phyloP scores from a whole-genome alignment of 2,797 vertebrate species.

The Chiloscyllium punctatum region DNA sequence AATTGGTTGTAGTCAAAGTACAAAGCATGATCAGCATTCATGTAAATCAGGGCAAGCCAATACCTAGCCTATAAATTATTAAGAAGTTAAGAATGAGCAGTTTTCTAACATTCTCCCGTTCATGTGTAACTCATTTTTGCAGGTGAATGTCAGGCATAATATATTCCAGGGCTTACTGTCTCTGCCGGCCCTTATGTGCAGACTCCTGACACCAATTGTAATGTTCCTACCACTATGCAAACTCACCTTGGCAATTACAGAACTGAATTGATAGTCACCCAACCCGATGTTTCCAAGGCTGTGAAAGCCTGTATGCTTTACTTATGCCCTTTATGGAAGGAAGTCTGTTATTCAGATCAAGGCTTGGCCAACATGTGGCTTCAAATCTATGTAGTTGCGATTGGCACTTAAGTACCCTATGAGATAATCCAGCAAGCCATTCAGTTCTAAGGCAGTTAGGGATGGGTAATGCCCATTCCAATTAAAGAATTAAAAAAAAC shows the following conservation, averaged over 20 bases:
- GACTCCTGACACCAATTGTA: not conserved
- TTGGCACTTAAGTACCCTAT: no score
- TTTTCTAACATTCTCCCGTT: not conserved
- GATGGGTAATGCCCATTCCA: no score
- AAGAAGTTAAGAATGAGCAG: not conserved
- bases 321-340: no score
- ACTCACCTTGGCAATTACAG: not conserved
- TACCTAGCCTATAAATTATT: not conserved
- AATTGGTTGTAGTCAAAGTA: no score
- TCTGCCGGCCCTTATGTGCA: not conserved
- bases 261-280: not conserved
- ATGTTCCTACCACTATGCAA: not conserved
- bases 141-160: not conserved
- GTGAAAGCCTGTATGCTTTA: not conserved
- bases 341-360: no score
- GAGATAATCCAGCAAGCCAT: no score
- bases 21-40: no score
- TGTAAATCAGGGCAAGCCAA: no score
- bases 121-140: not conserved
- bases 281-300: not conserved
- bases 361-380: no score
- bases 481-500: no score
- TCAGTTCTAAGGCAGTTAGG: no score
- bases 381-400: no score
- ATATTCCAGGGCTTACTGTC: not conserved